Conservation (phyloP, 2,797 vertebrate species). For the Falco berigora region DNA sequence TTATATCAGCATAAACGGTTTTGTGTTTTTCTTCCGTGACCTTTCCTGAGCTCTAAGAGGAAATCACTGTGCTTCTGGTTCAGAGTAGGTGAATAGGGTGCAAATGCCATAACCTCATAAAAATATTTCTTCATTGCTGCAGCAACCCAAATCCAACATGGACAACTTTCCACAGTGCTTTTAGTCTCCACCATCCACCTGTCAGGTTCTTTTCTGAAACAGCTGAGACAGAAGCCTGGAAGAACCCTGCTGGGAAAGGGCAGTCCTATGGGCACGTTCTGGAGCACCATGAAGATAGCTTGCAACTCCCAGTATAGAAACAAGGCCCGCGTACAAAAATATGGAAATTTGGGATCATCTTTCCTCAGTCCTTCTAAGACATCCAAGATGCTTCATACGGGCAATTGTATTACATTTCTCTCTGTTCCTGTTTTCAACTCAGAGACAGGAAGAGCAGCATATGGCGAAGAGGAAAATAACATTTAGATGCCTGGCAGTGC, state of each 20-base stretch:
- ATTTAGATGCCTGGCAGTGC: background rate
- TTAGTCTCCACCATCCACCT: background rate
- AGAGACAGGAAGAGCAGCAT: background rate
- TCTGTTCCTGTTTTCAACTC: background rate
- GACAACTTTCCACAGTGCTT: background rate
- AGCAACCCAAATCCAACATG: background rate
- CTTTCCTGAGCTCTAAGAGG: background rate
- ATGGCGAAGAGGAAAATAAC: background rate
- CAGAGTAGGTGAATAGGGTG: background rate
- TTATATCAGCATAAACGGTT: background rate
- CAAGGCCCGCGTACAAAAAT: background rate
- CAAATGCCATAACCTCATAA: background rate
- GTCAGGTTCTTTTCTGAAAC: background rate
- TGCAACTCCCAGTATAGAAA: background rate
- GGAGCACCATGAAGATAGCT: background rate
- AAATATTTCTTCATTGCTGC: background rate
- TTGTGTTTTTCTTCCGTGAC: background rate
- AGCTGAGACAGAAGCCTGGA: background rate
- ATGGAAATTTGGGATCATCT: background rate
- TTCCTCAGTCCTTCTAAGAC: background rate
- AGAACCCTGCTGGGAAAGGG: background rate
- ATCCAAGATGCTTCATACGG: background rate
- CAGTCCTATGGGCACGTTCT: background rate
- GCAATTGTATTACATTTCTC: background rate
- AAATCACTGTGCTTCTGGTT: background rate